Conservation (phyloP, 92 coral and sea anemone species). For the Ricordea florida region DNA sequence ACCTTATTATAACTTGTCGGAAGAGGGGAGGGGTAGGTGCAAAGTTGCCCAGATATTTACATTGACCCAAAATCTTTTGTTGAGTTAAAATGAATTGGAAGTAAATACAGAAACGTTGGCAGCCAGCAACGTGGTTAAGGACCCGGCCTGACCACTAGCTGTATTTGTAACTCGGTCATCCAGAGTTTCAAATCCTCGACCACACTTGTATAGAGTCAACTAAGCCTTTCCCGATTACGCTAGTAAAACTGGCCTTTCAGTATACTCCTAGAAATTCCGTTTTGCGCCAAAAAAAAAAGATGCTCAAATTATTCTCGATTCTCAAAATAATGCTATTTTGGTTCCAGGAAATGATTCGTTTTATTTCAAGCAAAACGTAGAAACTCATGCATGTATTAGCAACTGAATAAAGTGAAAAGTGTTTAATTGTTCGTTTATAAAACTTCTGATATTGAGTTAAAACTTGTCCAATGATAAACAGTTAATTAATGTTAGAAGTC, state of each 20-base stretch:
- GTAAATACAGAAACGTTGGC: too few species aligned
- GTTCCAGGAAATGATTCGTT: slow-evolving; percentile 1
- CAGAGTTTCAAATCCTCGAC: too few species aligned
- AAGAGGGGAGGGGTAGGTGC: too few species aligned
- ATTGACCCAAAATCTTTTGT: too few species aligned
- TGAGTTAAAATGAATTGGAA: too few species aligned
- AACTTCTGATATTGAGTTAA: background rate
- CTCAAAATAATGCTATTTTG: slow-evolving; percentile 11
- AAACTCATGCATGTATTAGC: background rate
- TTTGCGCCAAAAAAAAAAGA: slow-evolving; percentile 4
- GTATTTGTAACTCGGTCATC: too few species aligned
- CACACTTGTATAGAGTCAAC: too few species aligned
- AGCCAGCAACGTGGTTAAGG: too few species aligned
- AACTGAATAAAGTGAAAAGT: background rate
- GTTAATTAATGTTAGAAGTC: background rate
- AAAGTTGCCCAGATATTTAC: too few species aligned
- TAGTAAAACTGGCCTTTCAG: slow-evolving; percentile 15
- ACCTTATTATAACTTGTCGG: too few species aligned
- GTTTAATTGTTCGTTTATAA: background rate
- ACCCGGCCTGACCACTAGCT: too few species aligned
- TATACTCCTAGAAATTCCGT: slow-evolving; percentile 18
- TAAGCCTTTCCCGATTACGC: slow-evolving; percentile 19
- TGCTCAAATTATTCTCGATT: slow-evolving; percentile 18
- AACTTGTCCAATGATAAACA: too few species aligned
- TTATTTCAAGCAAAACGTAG: slow-evolving; percentile 14